Conservation (phyloP, 2,888 invertebrate species). For the Rhodophaea formosa region DNA sequence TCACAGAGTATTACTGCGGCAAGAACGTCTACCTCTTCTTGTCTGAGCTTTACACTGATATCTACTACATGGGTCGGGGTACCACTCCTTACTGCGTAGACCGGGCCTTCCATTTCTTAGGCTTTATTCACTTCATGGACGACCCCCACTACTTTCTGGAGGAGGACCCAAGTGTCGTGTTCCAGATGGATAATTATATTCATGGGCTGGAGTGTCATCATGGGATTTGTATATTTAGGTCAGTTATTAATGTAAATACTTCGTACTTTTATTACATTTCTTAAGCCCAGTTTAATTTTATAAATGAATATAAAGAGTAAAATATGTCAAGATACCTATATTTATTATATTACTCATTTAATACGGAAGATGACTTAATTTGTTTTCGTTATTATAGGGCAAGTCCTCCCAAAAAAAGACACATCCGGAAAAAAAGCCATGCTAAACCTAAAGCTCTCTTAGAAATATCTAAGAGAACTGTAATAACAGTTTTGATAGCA, state of each 20-base stretch:
- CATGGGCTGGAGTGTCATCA: slow-evolving; percentile 70
- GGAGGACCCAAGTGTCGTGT: slow-evolving; percentile 64
- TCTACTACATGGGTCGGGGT: slow-evolving; percentile 66
- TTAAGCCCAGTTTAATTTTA: too few species aligned
- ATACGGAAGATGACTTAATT: too few species aligned
- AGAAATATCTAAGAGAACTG: too few species aligned
- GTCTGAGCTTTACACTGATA: slow-evolving; percentile 69
- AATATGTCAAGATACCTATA: too few species aligned
- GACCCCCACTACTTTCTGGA: slow-evolving; percentile 62
- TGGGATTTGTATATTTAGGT: slow-evolving; percentile 69
- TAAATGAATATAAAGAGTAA: too few species aligned
- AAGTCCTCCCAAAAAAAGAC: too few species aligned
- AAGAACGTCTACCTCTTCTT: slow-evolving; percentile 68
- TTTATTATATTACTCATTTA: too few species aligned
- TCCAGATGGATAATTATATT: slow-evolving; percentile 66
- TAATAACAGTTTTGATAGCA: too few species aligned
- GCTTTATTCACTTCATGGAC: slow-evolving; percentile 67
- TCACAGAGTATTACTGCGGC: slow-evolving; percentile 69
- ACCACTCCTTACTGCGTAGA: slow-evolving; percentile 61
- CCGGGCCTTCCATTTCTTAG: slow-evolving; percentile 64
- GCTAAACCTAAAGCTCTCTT: too few species aligned
- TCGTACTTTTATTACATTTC: neutral
- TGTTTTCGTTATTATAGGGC: too few species aligned
- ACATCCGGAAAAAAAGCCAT: too few species aligned
- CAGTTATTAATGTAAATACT: slow-evolving; percentile 15